Evolutionary conservation across 2,113 vertebrate genomes (phyloP).

Genomic region (Nyctibius bracteatus): DNA sequence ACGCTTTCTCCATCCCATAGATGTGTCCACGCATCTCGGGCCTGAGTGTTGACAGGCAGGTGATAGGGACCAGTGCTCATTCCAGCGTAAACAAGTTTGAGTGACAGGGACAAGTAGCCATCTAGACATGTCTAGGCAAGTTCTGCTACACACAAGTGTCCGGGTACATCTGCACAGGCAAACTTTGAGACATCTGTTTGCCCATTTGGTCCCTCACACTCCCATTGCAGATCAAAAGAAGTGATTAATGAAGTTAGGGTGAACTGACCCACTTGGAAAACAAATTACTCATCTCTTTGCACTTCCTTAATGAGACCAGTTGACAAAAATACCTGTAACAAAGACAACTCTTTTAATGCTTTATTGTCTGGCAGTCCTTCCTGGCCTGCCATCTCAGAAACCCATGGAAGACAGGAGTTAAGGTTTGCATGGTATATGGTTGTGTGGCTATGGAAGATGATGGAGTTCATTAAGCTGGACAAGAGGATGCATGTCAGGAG

Average conservation of each 20-base stretch:
- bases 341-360: neutral
- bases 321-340: neutral
- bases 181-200: too few relatives aligned
- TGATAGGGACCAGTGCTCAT: too few relatives aligned
- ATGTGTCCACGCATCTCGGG: too few relatives aligned
- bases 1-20: too few relatives aligned
- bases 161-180: too few relatives aligned
- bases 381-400: neutral
- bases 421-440: accelerated
- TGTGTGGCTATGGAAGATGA: neutral
- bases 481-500: neutral
- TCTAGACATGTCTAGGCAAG: too few relatives aligned
- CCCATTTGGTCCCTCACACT: too few relatives aligned
- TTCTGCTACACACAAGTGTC: too few relatives aligned
- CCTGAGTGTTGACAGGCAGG: too few relatives aligned
- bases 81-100: too few relatives aligned
- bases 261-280: neutral
- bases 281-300: neutral
- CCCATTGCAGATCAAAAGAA: neutral
- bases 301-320: slow-evolving; percentile 12
- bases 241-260: slow-evolving; percentile 1
- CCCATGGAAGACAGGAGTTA: neutral
- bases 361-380: neutral
- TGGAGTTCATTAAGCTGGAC: neutral
- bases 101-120: too few relatives aligned